Evolutionary conservation across 2,888 invertebrate species (phyloP).

Genomic region (Eupithecia vulgata): DNA sequence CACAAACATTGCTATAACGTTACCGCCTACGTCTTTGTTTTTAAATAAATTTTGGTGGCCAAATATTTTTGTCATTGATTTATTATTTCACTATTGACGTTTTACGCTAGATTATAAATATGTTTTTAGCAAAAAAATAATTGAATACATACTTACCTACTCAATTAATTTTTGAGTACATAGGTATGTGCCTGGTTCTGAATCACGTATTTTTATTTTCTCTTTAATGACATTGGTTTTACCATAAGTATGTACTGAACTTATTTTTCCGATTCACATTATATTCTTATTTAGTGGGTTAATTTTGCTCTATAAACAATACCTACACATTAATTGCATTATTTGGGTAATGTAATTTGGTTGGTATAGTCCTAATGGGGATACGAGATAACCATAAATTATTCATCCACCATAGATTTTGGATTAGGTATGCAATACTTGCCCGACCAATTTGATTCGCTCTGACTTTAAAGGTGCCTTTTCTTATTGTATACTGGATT

Average conservation of each 20-base stretch:
- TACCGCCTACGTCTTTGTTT: neutral
- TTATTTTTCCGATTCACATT: neutral
- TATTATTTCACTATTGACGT: no score
- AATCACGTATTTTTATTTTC: neutral
- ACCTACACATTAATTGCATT: neutral
- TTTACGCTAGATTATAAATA: no score
- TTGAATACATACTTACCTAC: no score
- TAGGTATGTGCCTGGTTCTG: neutral
- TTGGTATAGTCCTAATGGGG: constrained; percentile 13
- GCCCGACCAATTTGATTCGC: neutral
- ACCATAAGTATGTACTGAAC: no score
- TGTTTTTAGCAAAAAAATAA: no score
- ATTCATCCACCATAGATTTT: constrained; percentile 18
- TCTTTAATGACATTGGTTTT: neutral
- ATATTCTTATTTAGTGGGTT: neutral
- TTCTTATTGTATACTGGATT: no score
- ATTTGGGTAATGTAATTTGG: neutral
- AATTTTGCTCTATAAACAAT: neutral
- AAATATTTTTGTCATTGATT: no score
- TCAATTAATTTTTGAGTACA: no score
- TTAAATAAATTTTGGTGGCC: neutral
- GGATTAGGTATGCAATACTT: constrained; percentile 13
- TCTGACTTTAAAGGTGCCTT: neutral
- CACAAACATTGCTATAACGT: neutral
- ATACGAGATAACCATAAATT: constrained; percentile 23